Evolutionary conservation across 2,888 invertebrate species (phyloP), one percentile per base, ranked within the genome.

Genomic region (Teleiodes luculella): DNA sequence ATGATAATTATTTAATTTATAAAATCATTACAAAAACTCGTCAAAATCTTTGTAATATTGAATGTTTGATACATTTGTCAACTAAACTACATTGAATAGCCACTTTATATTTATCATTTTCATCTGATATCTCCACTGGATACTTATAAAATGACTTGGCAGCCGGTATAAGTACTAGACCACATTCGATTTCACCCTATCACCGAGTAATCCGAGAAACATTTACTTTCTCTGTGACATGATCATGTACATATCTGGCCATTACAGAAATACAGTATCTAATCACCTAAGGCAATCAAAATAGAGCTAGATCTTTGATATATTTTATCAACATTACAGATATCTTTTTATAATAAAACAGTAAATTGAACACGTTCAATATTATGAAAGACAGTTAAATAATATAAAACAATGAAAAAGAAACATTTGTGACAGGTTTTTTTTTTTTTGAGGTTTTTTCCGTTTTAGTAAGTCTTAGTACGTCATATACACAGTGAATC

Each of bases 211-310:
- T 49, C 49, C 37, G 50, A 51, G 37, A 41, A 28, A 39, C 49
- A 37, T 50, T n/a, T 28, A 50, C 56, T 56, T 56, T 56, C 56
- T 53, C 56, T 56, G 20, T 50, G 52, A 66, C 62, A 66, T 65
- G 65, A 64, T 66, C 63, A 65, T 64, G 65, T n/a, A 63, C 60
- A 31, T 5, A 31, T 24, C 58, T 24, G n/a, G 62, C 62, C 55
- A 57, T 59, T 60, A 60, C 60, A 61, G 62, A 63, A 65, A 65
- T 56, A 58, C 61, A 62, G 56, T 67, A 64, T 68, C 68, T 63
- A 67, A 71, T 71, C 63, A 57, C 52, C 51, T 58, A 62, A 62
- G 61, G 65, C 61, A 61, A 37, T 13, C 37, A 13, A 7, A 37
- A 37, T 16, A 2, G 16, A 37, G 37, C n/a, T n/a, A 37, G 16